Base-by-base conservation (phyloP, 2,113 vertebrate genomes). In the Hemiprocne comata region DNA sequence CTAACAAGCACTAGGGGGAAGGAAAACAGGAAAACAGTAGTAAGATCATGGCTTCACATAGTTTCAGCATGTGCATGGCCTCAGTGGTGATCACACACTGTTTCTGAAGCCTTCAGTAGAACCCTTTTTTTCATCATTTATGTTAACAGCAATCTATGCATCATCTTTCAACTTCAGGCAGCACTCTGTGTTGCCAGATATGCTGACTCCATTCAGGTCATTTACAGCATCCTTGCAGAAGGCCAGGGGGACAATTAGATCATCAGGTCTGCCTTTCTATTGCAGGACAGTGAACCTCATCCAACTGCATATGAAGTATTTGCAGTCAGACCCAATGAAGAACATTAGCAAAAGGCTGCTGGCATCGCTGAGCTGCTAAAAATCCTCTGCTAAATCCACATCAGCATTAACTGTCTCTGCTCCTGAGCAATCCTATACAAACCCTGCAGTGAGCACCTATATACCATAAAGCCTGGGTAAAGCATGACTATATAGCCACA, bases 201-300 rank as follows among this genome's bases (percentile, higher is more conserved):
- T 1, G 34, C 90, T 90, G 88, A 83, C 76, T 95, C 90, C 85
- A 89, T 73, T 90, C 90, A 88, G 80, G 74, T 69, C 88, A 61
- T 86, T 95, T 62, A 88, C 90, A 95, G 91, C 76, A 90, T 94
- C 93, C 61, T 89, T 40, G 23, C 50, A 86, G 83, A 94, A 95
- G 92, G 83, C 94, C 90, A 64, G 62, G 46, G 85, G 73, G 92
- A 97, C 88, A 66, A 92, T 94, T 95, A 96, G 95, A 95, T 95
- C 92, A 96, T 91, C 92, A 93, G 90, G 83, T 94, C 86, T 96
- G 95, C 65, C 88, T 90, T 88, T 92, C 78, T 91, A 29, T 54
- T 91, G 62, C 61, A 84, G 44, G 92, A 86, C 89, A 90, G 83
- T 50, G 88, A 96, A 93, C 28, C 94, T 86, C 88, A 92, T 95